These are phyloP conservation scores for Drosophila cracens DNA, from an alignment of 2,888 invertebrate genomes.

Conservation along the genomic window DNA sequence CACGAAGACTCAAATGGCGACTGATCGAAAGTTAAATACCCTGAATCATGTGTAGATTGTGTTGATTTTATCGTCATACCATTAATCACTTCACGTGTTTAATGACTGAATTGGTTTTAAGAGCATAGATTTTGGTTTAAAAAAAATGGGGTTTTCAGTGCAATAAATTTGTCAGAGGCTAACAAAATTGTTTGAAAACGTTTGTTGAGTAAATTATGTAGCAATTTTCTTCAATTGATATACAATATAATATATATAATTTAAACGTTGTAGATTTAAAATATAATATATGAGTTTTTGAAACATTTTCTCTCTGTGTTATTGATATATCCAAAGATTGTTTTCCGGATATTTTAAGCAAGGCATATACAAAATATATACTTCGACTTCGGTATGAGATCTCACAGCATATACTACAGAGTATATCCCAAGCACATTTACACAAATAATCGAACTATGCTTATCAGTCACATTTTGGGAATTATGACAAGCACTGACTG, in stretches of 20 bases:
- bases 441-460: constrained; percentile 47
- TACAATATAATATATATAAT: background rate
- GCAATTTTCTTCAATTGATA: background rate
- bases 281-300: background rate
- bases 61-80: background rate
- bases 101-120: background rate
- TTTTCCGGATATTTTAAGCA: constrained; percentile 18
- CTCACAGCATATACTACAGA: constrained; percentile 13
- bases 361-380: background rate
- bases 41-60: background rate
- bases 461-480: constrained; percentile 55
- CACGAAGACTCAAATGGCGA: background rate
- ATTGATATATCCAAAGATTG: background rate
- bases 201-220: background rate
- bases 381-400: background rate
- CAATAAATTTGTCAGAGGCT: background rate
- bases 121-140: background rate
- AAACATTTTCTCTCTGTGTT: background rate
- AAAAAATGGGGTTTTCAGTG: background rate
- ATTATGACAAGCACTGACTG: constrained; percentile 38
- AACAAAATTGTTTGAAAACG: background rate
- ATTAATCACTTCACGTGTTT: background rate
- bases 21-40: background rate
- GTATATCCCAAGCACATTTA: background rate
- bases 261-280: background rate